Base-by-base conservation (phyloP, 1,140 invertebrate species). In the Tetragonula clypearis region DNA sequence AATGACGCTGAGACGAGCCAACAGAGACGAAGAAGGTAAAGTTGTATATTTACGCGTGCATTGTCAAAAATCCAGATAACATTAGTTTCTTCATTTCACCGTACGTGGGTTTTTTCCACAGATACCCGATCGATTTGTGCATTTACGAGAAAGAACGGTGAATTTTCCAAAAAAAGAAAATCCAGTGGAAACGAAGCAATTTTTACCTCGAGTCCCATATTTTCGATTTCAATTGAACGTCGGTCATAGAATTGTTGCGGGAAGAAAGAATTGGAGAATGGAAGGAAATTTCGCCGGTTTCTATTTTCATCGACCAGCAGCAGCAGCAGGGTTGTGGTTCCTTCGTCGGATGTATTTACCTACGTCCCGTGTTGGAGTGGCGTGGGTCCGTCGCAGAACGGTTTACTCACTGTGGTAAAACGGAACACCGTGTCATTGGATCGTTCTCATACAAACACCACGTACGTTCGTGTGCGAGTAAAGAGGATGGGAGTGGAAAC, bases 371-470 rank as follows among this genome's bases (percentile, higher is more conserved):
- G 35, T 79, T 55, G 21, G 56, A 77, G 76, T 68, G 77, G 56
- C 62, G 60, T 53, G 81, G 41, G 73, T 60, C 56, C 56, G n/a
- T 55, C n/a, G 60, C 41, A 79, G 71, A 82, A 82, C 75, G 73
- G 58, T 90, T 90, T 86, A 90, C 80, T 88, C 71, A 30, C 49
- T 71, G 62, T 30, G 26, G 26, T 88, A 88, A 88, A 88, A 88
- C 79, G 75, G 69, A 88, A 53, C 49, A 41, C 68, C 11, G 26
- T 79, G 35, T 69, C 75, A 75, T 79, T 79, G 62, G 56, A 84
- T 88, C 75, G 65, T 35, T 19, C 17, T 65, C 71, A 76, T 86
- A 55, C 71, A 75, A 15, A 9, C 58, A 21, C n/a, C 66, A 41
- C 26, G 26, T 62, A 60, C 6, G 21, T 35, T 30, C 15, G 56